phyloP scores from a whole-genome alignment of 2,888 invertebrate genomes.

The Nezara viridula region DNA sequence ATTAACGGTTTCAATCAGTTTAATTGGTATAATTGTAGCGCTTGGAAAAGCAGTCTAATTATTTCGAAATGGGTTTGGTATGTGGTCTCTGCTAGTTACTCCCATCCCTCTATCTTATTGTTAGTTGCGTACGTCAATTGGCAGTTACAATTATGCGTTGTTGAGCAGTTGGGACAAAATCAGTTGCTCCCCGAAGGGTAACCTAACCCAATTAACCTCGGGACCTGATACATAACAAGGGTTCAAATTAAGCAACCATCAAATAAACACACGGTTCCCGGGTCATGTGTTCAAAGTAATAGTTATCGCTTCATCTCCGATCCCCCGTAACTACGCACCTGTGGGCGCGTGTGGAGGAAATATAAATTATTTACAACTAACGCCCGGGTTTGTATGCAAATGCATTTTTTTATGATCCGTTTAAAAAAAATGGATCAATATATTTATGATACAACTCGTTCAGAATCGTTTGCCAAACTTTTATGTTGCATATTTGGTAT shows the following conservation, averaged over 20 bases:
- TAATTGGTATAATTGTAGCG: background rate
- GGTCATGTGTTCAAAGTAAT: background rate
- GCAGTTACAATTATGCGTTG: background rate
- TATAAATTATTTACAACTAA: no score
- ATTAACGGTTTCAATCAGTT: conserved; percentile 17
- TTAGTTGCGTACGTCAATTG: background rate
- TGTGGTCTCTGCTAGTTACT: background rate
- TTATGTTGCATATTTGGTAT: no score
- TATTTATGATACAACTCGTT: no score
- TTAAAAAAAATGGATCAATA: no score
- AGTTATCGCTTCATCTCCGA: background rate
- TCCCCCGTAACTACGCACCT: background rate
- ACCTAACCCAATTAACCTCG: background rate
- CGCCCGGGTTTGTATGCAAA: no score
- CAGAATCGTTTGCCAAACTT: no score
- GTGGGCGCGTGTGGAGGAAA: no score
- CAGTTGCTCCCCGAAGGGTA: background rate
- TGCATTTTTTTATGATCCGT: no score
- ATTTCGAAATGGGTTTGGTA: conserved; percentile 12
- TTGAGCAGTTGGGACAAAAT: background rate
- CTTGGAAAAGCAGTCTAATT: background rate
- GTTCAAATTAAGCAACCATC: background rate
- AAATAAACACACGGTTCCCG: background rate
- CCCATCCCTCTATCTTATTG: background rate
- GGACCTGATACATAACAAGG: background rate